These are phyloP conservation scores for Myotis planiceps DNA, from an alignment of 2,797 vertebrate genomes.

Conservation along the genomic window DNA sequence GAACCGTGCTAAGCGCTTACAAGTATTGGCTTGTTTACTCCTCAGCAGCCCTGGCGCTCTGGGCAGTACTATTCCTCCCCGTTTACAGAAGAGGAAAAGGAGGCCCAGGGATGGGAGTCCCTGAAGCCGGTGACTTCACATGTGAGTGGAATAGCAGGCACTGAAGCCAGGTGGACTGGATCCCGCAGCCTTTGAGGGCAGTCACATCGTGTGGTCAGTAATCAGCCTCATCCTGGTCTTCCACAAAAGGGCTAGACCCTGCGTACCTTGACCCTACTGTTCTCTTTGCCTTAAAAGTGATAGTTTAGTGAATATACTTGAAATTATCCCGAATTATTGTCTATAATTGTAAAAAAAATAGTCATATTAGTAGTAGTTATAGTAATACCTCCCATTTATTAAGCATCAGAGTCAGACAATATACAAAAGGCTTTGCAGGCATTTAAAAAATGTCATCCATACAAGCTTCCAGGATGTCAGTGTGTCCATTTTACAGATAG, in stretches of 20 bases:
- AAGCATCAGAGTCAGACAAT: neutral
- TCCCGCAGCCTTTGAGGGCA: neutral
- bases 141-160: neutral
- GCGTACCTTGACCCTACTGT: too few relatives aligned
- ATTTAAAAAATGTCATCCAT: neutral
- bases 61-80: neutral
- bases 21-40: constrained; percentile 3
- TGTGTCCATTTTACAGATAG: neutral
- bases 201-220: neutral
- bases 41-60: neutral
- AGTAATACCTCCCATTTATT: neutral
- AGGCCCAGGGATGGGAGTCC: neutral
- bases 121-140: neutral
- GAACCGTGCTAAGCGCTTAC: neutral
- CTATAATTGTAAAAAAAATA: neutral
- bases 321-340: neutral
- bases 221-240: neutral
- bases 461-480: neutral
- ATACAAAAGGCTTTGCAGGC: neutral
- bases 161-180: neutral
- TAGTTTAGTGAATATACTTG: neutral
- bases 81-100: neutral
- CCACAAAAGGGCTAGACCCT: neutral
- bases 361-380: neutral
- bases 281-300: constrained; percentile 21